Evolutionary conservation across 1,140 invertebrate species (phyloP).

Genomic region (Scaptomyza hsui): DNA sequence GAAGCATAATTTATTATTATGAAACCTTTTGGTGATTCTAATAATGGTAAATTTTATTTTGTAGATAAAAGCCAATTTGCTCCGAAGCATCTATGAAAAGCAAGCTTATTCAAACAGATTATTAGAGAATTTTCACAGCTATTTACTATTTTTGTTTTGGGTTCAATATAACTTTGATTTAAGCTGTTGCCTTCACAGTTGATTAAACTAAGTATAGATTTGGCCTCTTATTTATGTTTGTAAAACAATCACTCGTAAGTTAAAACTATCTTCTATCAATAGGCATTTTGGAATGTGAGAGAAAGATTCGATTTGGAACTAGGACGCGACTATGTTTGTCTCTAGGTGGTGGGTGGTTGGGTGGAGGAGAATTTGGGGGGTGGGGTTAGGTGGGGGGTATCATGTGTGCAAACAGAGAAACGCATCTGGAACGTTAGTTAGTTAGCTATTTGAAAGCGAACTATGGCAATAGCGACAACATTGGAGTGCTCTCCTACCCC

Average conservation of each 20-base stretch:
- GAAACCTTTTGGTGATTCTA: too few relatives aligned
- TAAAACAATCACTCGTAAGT: too few relatives aligned
- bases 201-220: neutral
- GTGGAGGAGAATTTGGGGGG: neutral
- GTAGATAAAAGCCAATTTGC: too few relatives aligned
- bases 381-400: neutral
- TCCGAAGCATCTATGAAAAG: too few relatives aligned
- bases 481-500: neutral
- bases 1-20: too few relatives aligned
- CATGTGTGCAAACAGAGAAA: slow-evolving; percentile 7
- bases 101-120: too few relatives aligned
- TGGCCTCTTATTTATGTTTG: neutral
- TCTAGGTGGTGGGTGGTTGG: neutral
- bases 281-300: neutral
- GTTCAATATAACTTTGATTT: neutral
- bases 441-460: slow-evolving; percentile 25
- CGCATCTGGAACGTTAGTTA: slow-evolving; percentile 35
- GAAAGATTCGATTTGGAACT: slow-evolving; percentile 1
- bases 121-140: neutral
- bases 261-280: too few relatives aligned
- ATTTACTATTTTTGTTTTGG: neutral
- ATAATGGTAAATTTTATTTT: too few relatives aligned
- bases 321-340: slow-evolving; percentile 6
- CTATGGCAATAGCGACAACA: slow-evolving; percentile 34
- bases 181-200: neutral